Evolutionary conservation across 2,113 vertebrate genomes (phyloP), one percentile per base, ranked within the genome.

Genomic region (Colius striatus): DNA sequence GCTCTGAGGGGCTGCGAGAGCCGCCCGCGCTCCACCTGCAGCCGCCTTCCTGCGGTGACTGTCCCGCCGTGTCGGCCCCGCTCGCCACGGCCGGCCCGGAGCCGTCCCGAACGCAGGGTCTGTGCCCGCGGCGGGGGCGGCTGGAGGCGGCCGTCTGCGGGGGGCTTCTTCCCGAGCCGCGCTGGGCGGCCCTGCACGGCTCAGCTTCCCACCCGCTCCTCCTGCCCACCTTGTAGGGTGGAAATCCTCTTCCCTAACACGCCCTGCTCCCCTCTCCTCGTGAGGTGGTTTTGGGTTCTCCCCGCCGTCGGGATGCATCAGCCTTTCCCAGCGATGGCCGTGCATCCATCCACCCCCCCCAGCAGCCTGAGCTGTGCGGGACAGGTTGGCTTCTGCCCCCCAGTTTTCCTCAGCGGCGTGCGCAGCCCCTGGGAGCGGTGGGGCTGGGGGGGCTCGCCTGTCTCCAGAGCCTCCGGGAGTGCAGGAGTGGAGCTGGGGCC

Each of bases 11-110:
- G 18, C 82, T 55, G 51, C 36, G 27, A 17, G 77, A 60, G 43
- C 66, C 22, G 61, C 36, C 73, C 4, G 67, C 17, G 51, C 30
- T 92, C 90, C 94, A 95, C 94, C 94, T 92, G 94, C 90, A 13
- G 79, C 83, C 51, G 55, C 55, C 38, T 9, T 41, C 38, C 30
- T 26, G 11, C 57, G 60, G 70, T 23, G 87, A 67, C 53, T 36
- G 32, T 61, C 51, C 36, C 21, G 34, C 61, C 10, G 36, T 53
- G 45, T 48, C 26, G 53, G 72, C 43, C 17, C 25, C 30, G 45
- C 36, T 72, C 41, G 73, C 89, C 62, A 48, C 15, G 30, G 47
- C 53, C 26, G 60, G n/a, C n/a, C n/a, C 38, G 38, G 38, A 10
- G 38, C 38, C 38, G 38, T 9, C 38, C 38, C 38, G 38, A 41